A percentile compares a stretch with the other conserved stretches of the same genome.
These are phyloP conservation scores for Phalloptychus januarius DNA, from an alignment of 2,797 vertebrate genomes.

Conservation along the genomic window DNA sequence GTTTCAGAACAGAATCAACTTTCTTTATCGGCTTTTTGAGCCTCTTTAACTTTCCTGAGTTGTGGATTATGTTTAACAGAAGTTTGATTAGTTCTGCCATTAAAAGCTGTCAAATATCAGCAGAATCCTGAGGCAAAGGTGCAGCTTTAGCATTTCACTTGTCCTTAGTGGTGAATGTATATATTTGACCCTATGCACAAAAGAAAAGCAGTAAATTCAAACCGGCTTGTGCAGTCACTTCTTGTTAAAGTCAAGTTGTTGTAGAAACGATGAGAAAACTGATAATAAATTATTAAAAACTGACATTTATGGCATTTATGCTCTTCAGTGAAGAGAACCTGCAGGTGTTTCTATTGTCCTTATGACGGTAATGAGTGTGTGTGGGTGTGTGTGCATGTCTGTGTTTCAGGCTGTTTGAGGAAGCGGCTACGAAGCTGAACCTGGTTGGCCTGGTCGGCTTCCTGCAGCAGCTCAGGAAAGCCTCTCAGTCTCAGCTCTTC, in stretches of 20 bases:
- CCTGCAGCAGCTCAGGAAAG: constrained; percentile 93
- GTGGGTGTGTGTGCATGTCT: constrained; percentile 11
- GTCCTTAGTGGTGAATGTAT: not conserved
- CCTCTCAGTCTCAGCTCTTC: constrained; percentile 94
- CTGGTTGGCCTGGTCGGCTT: constrained; percentile 89
- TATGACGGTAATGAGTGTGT: not conserved
- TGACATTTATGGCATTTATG: not conserved
- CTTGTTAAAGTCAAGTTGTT: no score
- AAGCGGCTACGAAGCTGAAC: constrained; percentile 92
- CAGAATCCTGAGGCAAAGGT: no score
- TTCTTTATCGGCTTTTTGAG: no score
- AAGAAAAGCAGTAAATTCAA: not conserved
- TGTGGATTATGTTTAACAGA: no score
- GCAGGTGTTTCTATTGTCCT: not conserved
- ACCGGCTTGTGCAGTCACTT: not conserved
- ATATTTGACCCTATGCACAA: not conserved
- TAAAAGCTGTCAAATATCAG: no score
- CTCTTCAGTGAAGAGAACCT: not conserved
- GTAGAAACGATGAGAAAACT: not conserved
- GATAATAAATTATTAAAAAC: not conserved
- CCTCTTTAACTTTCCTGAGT: no score
- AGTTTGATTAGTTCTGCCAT: no score
- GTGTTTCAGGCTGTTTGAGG: constrained; percentile 90
- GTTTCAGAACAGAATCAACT: no score
- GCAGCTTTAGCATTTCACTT: no score